Conservation (phyloP, 2,113 vertebrate genomes). For the Hemibagrus wyckioides region DNA sequence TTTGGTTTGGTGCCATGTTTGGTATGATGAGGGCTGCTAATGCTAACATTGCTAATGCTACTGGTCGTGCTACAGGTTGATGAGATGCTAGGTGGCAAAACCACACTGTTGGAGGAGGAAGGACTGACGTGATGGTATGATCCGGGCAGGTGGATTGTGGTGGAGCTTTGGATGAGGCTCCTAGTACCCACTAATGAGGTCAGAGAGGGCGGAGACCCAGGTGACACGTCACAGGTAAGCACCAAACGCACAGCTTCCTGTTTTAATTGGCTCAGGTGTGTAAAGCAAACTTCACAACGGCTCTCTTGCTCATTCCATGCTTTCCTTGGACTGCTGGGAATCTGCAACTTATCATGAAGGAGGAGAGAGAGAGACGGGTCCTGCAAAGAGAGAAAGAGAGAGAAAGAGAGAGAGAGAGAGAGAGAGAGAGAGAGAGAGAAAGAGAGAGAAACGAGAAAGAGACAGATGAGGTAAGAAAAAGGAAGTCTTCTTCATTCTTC, state of each 20-base stretch:
- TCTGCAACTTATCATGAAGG: conserved; percentile 94
- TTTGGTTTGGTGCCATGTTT: conserved; percentile 88
- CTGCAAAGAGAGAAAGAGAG: conserved; percentile 61
- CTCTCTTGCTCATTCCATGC: conserved; percentile 95
- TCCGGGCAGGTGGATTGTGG: conserved; percentile 71
- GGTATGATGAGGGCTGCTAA: conserved; percentile 45
- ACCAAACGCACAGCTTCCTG: conserved; percentile 97
- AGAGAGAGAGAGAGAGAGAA: neutral
- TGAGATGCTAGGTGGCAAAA: conserved; percentile 69
- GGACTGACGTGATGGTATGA: conserved; percentile 69
- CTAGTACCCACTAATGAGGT: conserved; percentile 74
- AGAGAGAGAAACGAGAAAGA: neutral
- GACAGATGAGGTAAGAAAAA: neutral
- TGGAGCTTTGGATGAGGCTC: conserved; percentile 66
- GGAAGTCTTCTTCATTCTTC: neutral
- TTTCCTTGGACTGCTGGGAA: conserved; percentile 89
- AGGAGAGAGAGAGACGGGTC: conserved; percentile 89
- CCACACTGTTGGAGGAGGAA: conserved; percentile 66
- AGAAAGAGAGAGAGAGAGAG: neutral
- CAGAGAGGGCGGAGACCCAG: conserved; percentile 80
- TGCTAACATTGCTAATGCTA: conserved; percentile 22
- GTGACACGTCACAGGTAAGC: conserved; percentile 82
- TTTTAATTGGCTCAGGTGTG: conserved; percentile 92
- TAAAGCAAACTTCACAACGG: conserved; percentile 91
- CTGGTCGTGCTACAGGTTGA: conserved; percentile 64